Evolutionary conservation across 1,140 invertebrate species (phyloP), one percentile per base, ranked within the genome.

Genomic region (Camponotus vicinus): DNA sequence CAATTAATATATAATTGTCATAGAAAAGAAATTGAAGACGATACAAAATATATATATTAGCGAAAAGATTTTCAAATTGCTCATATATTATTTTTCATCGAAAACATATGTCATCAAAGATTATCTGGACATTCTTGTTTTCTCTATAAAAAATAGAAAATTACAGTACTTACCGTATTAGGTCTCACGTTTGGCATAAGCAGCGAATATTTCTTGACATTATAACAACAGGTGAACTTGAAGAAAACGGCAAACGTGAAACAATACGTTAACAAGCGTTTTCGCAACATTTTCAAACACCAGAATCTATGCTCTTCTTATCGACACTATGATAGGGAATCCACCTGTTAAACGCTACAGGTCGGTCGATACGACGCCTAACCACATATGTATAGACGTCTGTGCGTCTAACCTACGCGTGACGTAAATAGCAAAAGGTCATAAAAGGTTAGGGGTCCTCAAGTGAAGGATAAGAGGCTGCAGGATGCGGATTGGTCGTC

Each of bases 141-240:
- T 1, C 5, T 5, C 5, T 37, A 7, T 40, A 40, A 55, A 57
- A 76, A 55, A 64, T 27, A 11, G 40, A 57, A 37, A 55, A 42
- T 21, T 13, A 42, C 11, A 61, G 1, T 73, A 94, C 96, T 97
- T 95, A 97, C 97, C 91, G 94, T 95, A 89, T 96, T 95, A 55
- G 97, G 97, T 70, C 95, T 95, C 49, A 97, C 97, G 93, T 97
- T 96, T 86, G 97, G 97, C 97, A 97, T 97, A 9, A 97, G 92
- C 78, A 97, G 94, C 18, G 96, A 94, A 92, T 96, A 97, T 71
- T 96, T 96, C 79, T 96, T 76, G 11, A 90, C 49, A 0, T 52
- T 61, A 6, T 92, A 86, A 69, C 93, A 93, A 59, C 82, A 77
- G 59, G 86, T 85, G 64, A 91, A 83, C 45, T 90, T 85, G 13